Base-by-base conservation (phyloP, 2,888 invertebrate genomes). In the Oscheius sp. region DNA sequence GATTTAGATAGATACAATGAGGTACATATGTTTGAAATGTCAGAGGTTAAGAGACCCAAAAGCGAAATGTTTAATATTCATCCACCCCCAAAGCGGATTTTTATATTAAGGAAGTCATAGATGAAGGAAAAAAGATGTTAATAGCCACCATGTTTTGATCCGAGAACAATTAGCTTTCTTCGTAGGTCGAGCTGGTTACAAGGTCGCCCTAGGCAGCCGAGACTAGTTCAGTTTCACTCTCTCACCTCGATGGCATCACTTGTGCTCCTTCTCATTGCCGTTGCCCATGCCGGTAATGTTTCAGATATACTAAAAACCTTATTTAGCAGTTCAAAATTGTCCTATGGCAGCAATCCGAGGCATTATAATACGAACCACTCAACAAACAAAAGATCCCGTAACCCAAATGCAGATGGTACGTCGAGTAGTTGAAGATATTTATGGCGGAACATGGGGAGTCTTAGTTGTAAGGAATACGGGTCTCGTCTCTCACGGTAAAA, bases 371-470 rank as follows among this genome's bases (percentile, higher is more conserved):
- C 71, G 80, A 38, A 78, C 80, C 14, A 67, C 74, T 49, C 70
- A 73, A 57, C 73, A 75, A 22, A 74, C 80, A 12, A 67, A 69
- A 33, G 78, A 78, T 64, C 77, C 80, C 4, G 77, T 74, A 8
- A 80, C 74, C 6, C 80, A 80, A 51, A 80, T 80, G 78, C 80
- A 80, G 70, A 77, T 84, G 73, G 83, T 85, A n/a, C 77, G 85
- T 9, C 74, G 83, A 5, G 82, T 85, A 30, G 70, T 84, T 44
- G 85, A 85, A 63, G 85, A 85, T 66, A 78, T 85, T 51, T 83
- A 82, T 56, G 85, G 85, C n/a, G 85, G 85, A 17, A 80, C 79
- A 24, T 85, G 84, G 84, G 85, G 85, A 33, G 85, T 85, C 17
- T 66, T 85, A 28, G 80, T 85, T n/a, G 75, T 85, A 14, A 65